Evolutionary conservation across 2,113 vertebrate genomes (phyloP), one percentile per base, ranked within the genome.

Genomic region (Actenoides hombroni): DNA sequence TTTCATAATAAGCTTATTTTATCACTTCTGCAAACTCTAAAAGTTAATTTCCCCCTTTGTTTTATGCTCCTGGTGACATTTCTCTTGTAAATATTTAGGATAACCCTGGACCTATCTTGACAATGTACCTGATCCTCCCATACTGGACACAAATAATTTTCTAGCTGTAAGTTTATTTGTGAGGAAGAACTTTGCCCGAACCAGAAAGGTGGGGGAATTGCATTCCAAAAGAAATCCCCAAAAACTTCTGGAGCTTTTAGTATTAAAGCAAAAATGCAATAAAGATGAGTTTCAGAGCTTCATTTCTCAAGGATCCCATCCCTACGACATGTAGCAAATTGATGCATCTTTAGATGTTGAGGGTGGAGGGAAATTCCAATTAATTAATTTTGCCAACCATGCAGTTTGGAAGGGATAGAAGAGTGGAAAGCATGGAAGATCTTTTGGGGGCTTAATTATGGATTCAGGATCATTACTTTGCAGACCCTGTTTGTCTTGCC

Each of bases 401-500:
- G 2, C 21, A 56, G 57, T 76, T 19, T 39, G 46, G 53, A 82
- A 82, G 35, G 16, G 35, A 42, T 51, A 77, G 17, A 76, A 33
- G 31, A 57, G 56, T n/a, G 19, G 56, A 57, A n/a, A 37, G 19
- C 69, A 82, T 2, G 33, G 40, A 87, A 86, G 82, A 60, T 4
- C 9, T 74, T 85, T 54, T 53, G 17, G 0, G 2, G 49, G 35
- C n/a, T 75, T 81, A 75, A 44, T 3, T 81, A 42, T 11, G 8
- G 33, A 63, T 69, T 89, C 31, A 5, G 6, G n/a, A 67, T 46
- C 71, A 51, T 56, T n/a, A 24, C 49, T 80, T 46, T 35, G 65
- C 44, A 94, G 77, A 92, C 94, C 70, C 65, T 74, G 86, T 94
- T 81, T 57, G 48, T 64, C 95, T 74, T 87, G 86, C 65, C 65